phyloP scores from a whole-genome alignment of 1,140 invertebrate species.

The Apocrypta bakeri region DNA sequence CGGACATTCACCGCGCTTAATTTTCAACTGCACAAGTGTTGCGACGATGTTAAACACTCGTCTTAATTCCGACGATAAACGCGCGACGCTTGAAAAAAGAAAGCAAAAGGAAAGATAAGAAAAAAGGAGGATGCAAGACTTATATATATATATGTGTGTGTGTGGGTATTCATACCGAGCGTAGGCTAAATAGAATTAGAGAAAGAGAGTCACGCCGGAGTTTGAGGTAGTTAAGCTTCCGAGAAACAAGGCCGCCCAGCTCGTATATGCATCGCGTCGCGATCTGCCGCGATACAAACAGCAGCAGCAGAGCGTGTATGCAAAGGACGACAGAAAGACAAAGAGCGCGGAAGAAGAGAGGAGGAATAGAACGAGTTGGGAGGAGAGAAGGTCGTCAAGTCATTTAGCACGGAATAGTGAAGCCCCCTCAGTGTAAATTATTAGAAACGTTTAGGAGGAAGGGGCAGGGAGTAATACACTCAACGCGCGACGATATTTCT shows the following conservation, averaged over 20 bases:
- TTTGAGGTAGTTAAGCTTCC: slow-evolving; percentile 57
- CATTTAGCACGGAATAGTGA: background rate
- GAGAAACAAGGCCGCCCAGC: slow-evolving; percentile 53
- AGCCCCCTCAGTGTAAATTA: background rate
- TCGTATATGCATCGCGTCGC: slow-evolving; percentile 45
- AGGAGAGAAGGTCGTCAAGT: slow-evolving; percentile 6
- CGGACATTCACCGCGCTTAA: background rate
- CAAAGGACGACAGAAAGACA: slow-evolving; percentile 9
- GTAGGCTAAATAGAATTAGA: slow-evolving; percentile 44
- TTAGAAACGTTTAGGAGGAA: background rate
- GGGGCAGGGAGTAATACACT: too few relatives aligned
- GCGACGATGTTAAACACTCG: background rate
- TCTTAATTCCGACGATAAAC: slow-evolving; percentile 24
- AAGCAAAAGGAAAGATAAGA: background rate
- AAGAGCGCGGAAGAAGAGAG: slow-evolving; percentile 12
- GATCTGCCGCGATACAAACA: slow-evolving; percentile 26
- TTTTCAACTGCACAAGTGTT: background rate
- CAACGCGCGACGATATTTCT: too few relatives aligned
- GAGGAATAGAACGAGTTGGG: slow-evolving; percentile 19
- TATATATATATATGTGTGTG: too few relatives aligned
- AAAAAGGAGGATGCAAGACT: background rate
- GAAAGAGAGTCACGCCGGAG: background rate
- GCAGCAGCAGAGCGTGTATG: background rate
- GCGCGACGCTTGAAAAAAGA: background rate
- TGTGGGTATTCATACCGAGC: background rate